Conservation (phyloP, 2,113 vertebrate species). For the Gallinago paraguaiae region DNA sequence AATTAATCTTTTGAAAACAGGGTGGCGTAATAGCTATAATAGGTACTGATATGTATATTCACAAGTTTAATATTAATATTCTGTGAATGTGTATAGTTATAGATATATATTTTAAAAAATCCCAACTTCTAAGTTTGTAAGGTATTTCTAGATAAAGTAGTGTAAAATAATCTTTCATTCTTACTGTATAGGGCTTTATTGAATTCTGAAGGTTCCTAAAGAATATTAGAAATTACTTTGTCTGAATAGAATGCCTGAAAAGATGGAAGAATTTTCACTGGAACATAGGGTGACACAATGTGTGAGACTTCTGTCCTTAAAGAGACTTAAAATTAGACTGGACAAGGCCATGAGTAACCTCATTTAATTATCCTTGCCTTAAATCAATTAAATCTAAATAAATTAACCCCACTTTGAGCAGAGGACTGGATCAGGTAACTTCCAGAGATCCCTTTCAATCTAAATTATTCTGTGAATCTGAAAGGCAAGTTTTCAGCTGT, state of each 20-base stretch:
- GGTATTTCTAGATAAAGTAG: not conserved
- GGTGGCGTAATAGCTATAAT: not conserved
- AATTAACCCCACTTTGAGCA: not conserved
- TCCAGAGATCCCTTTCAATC: not conserved
- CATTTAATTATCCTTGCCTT: not conserved
- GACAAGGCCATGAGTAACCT: not conserved
- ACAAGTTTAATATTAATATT: not conserved
- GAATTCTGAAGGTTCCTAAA: not conserved
- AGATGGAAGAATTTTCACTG: not conserved
- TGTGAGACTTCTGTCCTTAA: not conserved
- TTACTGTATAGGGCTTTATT: not conserved
- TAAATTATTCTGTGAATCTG: not conserved
- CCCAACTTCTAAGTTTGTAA: not conserved
- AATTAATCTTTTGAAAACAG: not conserved
- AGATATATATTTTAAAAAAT: not conserved
- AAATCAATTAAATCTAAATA: too few species aligned
- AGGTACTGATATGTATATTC: not conserved
- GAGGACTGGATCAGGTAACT: not conserved
- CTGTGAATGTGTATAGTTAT: not conserved
- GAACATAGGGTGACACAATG: fast-evolving
- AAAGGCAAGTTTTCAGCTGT: not conserved
- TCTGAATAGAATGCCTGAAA: not conserved
- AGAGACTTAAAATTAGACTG: not conserved
- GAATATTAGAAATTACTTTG: not conserved
- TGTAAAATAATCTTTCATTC: not conserved